A percentile compares a stretch with the other conserved stretches of the same genome.
Conservation (phyloP, 1,140 invertebrate genomes). For the Eubasilissa regina region DNA sequence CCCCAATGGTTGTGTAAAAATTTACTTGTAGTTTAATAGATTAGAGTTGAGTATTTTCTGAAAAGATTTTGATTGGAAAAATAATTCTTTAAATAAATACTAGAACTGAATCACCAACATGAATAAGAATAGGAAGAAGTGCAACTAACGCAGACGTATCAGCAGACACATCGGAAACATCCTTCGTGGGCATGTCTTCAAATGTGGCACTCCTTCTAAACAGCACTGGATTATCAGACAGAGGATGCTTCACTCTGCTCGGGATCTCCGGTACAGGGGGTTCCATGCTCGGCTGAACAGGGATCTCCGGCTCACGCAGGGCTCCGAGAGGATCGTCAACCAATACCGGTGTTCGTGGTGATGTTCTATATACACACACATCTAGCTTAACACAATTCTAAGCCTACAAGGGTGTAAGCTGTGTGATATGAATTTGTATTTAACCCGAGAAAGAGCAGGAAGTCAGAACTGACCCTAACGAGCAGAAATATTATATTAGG, state of each 20-base stretch:
- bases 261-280: slow-evolving; percentile 50
- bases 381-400: slow-evolving; percentile 41
- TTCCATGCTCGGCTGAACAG: slow-evolving; percentile 51
- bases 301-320: slow-evolving; percentile 69
- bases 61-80: no score
- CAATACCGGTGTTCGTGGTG: slow-evolving; percentile 86
- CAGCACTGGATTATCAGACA: slow-evolving; percentile 73
- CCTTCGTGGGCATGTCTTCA: slow-evolving; percentile 72
- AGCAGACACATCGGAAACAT: slow-evolving; percentile 66
- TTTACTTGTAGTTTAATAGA: no score
- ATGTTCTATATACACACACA: slow-evolving; percentile 69
- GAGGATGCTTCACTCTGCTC: slow-evolving; percentile 63
- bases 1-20: no score
- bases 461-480: no score
- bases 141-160: slow-evolving; percentile 64
- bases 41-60: no score
- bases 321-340: slow-evolving; percentile 94
- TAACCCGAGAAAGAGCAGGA: no score
- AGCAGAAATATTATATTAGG: no score
- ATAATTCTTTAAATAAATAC: no score
- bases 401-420: slow-evolving; percentile 1
- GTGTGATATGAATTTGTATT: no score
- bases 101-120: neutral
- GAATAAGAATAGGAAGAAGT: slow-evolving; percentile 39
- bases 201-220: slow-evolving; percentile 76